Conservation (phyloP, 2,888 invertebrate species). For the Pristionchus mayeri region DNA sequence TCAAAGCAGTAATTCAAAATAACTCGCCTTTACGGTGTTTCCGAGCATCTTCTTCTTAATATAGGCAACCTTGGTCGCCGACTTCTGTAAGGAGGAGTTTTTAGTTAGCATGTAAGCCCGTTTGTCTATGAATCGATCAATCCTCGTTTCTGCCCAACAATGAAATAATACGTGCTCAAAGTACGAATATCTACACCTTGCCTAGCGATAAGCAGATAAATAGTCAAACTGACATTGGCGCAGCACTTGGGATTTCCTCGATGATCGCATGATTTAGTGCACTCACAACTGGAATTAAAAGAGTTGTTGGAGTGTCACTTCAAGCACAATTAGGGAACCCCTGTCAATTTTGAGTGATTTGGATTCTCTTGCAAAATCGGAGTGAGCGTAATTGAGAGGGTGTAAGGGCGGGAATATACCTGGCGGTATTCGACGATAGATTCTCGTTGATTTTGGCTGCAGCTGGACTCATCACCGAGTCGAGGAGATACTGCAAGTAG, state of each 20-base stretch:
- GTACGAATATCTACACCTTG: too few species aligned
- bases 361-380: neutral
- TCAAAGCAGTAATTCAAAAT: too few species aligned
- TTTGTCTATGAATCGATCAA: too few species aligned
- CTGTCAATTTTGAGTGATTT: too few species aligned
- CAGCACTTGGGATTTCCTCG: neutral
- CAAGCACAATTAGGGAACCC: neutral
- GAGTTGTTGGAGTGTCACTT: neutral
- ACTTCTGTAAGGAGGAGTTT: neutral
- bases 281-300: neutral
- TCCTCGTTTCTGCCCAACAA: too few species aligned
- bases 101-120: too few species aligned
- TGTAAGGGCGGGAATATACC: neutral
- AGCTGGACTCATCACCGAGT: neutral
- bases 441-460: neutral
- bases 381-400: neutral
- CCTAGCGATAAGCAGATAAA: too few species aligned
- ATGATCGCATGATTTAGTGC: neutral
- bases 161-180: too few species aligned
- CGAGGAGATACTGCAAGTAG: neutral
- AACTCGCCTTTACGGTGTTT: neutral
- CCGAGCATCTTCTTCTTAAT: neutral
- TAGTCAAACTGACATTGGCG: neutral
- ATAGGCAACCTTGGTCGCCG: neutral
- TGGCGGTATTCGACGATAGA: neutral